Evolutionary conservation across 2,888 invertebrate species (phyloP).

Genomic region (Diaperis boleti): DNA sequence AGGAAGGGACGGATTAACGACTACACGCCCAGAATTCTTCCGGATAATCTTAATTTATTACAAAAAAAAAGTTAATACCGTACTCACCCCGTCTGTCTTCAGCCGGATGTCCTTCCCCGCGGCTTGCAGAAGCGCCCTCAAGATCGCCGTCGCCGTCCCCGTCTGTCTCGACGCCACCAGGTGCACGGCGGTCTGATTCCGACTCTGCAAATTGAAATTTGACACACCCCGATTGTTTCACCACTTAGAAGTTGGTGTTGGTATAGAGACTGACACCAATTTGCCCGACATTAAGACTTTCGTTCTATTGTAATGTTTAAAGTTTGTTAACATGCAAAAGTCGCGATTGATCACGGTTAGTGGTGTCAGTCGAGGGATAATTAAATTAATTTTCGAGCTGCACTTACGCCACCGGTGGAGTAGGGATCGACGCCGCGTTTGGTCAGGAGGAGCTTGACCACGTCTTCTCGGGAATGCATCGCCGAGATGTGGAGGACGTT

Average conservation of each 20-base stretch:
- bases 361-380: constrained; percentile 7
- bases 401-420: constrained; percentile 92
- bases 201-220: constrained; percentile 73
- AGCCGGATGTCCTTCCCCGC: constrained; percentile 92
- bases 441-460: constrained; percentile 88
- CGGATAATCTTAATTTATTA: too few relatives aligned
- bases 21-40: too few relatives aligned
- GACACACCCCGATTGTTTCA: too few relatives aligned
- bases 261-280: constrained; percentile 39
- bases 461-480: constrained; percentile 94
- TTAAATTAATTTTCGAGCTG: constrained; percentile 4
- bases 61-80: too few relatives aligned
- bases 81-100: constrained; percentile 88
- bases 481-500: constrained; percentile 96
- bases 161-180: constrained; percentile 94
- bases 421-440: constrained; percentile 93
- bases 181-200: constrained; percentile 94
- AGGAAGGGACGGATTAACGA: too few relatives aligned
- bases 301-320: constrained; percentile 32
- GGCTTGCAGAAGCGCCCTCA: constrained; percentile 87
- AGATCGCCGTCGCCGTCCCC: constrained; percentile 91
- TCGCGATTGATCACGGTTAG: not conserved
- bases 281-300: constrained; percentile 27
- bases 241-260: constrained; percentile 26
- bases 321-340: constrained; percentile 34